These are phyloP conservation scores for Ranitomeya imitator DNA, from an alignment of 2,113 vertebrate species.

Conservation along the genomic window DNA sequence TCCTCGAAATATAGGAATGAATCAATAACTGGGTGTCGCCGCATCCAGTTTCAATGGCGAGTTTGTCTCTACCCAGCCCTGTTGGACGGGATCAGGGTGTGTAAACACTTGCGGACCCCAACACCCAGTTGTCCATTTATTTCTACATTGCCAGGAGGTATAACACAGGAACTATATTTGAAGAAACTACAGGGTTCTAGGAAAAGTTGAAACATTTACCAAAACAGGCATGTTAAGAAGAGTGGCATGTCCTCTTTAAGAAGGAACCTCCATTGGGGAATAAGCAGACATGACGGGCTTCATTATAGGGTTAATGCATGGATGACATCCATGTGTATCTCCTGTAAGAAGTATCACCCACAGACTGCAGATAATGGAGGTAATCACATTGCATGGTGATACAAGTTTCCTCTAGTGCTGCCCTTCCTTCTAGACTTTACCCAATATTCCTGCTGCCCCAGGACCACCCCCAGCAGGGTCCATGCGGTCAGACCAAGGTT, in stretches of 20 bases:
- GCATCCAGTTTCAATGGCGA: too few species aligned
- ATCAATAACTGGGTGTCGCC: too few species aligned
- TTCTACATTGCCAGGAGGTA: not conserved
- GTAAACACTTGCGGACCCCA: too few species aligned
- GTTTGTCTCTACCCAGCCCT: too few species aligned
- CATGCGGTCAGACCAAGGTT: not conserved
- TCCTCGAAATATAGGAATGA: too few species aligned
- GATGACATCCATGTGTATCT: not conserved
- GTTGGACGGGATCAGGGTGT: too few species aligned
- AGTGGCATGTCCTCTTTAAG: too few species aligned
- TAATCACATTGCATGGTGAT: not conserved
- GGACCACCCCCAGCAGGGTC: not conserved
- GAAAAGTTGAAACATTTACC: too few species aligned
- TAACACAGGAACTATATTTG: not conserved
- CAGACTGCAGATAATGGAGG: not conserved
- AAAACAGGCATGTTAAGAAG: too few species aligned
- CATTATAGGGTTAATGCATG: not conserved
- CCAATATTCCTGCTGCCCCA: not conserved
- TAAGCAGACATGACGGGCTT: not conserved
- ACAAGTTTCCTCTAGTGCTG: not conserved
- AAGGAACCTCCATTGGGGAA: not conserved
- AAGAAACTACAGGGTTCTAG: not conserved
- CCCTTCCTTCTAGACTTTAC: not conserved
- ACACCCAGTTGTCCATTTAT: not conserved
- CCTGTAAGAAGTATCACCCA: not conserved